phyloP scores from a whole-genome alignment of 2,888 invertebrate genomes.

The Psylliodes chrysocephalus region DNA sequence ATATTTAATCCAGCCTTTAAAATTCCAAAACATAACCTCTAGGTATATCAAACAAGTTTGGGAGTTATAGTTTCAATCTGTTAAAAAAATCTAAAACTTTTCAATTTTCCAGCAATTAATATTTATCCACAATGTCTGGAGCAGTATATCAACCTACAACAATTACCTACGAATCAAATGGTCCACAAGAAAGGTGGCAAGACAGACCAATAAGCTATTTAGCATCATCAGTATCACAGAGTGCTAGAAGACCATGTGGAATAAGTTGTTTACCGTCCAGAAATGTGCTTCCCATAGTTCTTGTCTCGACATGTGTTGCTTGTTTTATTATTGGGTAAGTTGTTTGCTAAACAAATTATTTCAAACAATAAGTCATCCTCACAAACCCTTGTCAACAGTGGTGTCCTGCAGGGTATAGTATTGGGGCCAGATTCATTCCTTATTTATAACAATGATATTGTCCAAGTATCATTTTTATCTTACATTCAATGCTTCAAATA shows the following conservation, averaged over 20 bases:
- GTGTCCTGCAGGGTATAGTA: no score
- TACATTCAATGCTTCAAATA: no score
- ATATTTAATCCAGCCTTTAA: conserved; percentile 2
- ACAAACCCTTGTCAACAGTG: no score
- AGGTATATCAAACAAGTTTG: conserved; percentile 24
- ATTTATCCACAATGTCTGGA: conserved; percentile 59
- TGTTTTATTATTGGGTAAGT: conserved; percentile 58
- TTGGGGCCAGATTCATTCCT: no score
- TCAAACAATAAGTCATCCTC: no score
- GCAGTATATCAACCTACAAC: conserved; percentile 84
- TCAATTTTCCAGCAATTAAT: background rate
- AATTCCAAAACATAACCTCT: conserved; percentile 34
- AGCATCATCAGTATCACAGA: conserved; percentile 65
- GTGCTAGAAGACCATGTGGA: conserved; percentile 69
- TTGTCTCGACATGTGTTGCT: conserved; percentile 59
- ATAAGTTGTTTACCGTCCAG: conserved; percentile 61
- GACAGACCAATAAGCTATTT: conserved; percentile 62
- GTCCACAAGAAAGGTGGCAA: conserved; percentile 59
- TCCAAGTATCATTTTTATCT: no score
- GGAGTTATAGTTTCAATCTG: conserved; percentile 15
- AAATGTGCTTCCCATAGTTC: conserved; percentile 57
- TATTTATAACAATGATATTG: no score
- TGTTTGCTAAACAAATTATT: no score
- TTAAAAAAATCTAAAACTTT: background rate
- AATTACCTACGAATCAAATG: conserved; percentile 74